Evolutionary conservation across 2,113 vertebrate genomes (phyloP).

Genomic region (Conger conger): DNA sequence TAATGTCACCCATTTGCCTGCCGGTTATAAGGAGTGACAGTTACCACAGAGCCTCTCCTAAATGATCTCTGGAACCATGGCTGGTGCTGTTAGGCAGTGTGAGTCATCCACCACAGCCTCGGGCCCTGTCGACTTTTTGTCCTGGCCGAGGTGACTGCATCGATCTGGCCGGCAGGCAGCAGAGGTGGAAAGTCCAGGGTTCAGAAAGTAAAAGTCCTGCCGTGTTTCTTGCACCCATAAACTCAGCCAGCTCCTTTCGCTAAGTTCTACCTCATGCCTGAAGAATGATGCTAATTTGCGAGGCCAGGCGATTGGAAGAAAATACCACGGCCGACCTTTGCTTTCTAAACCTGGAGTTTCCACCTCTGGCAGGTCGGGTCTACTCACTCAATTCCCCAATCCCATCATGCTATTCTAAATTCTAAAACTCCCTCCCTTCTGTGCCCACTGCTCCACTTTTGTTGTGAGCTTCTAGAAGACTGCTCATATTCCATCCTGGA

Average conservation of each 20-base stretch:
- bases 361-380: neutral
- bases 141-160: slow-evolving; percentile 28
- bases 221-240: no score
- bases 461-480: neutral
- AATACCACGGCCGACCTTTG: no score
- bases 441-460: neutral
- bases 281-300: no score
- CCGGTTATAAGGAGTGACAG: slow-evolving; percentile 8
- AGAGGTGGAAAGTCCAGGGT: no score
- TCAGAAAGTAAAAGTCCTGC: no score
- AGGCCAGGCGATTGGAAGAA: no score
- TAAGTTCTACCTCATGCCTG: no score
- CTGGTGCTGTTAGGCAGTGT: slow-evolving; percentile 10
- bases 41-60: neutral
- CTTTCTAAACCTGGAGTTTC: no score
- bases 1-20: slow-evolving; percentile 18
- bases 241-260: neutral
- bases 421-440: no score
- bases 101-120: neutral
- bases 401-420: neutral
- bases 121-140: slow-evolving; percentile 2
- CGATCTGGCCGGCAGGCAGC: slow-evolving; percentile 23
- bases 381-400: neutral
- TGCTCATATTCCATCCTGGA: neutral
- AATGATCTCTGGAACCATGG: neutral